Evolutionary conservation across 2,113 vertebrate species (phyloP), one percentile per base, ranked within the genome.

Genomic region (Misgurnus anguillicaudatus): DNA sequence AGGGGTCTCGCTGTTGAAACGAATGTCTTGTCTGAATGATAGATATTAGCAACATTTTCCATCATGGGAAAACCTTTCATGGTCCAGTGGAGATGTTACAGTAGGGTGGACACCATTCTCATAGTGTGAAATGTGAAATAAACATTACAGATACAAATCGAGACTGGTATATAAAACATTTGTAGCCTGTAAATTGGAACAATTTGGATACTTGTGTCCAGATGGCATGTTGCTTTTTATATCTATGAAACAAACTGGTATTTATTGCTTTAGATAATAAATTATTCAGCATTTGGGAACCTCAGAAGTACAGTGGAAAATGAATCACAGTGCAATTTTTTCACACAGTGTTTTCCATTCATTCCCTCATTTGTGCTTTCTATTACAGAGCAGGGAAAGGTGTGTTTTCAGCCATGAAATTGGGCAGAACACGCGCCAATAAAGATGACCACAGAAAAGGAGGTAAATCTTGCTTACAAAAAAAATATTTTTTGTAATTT

Each of bases 321-420:
- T 17, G 2, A 68, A 65, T 58, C 57, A 11, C 24, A 63, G 58
- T 65, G 74, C 41, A 70, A 39, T 64, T 48, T n/a, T 24, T 61
- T 45, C 17, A 24, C 47, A 6, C 8, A 41, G 57, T 24, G 10
- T 5, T 7, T 3, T 14, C 16, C 10, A 9, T 61, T 53, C 62
- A 24, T 24, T 10, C 6, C 4, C 4, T 42, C 6, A 39, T 73
- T 47, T 70, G 11, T 65, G 42, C 80, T 51, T 72, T 78, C 16
- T 75, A 61, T 58, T 77, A n/a, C 88, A 97, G 96, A 92, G 91
- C 94, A 0, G 94, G 94, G 74, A 97, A 93, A 88, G 93, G 94
- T 75, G 95, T 97, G 53, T 96, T 97, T 85, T 94, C 95, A 81
- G 94, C 93, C 89, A 97, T 97, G 95, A 97, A 95, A 86, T 93